A percentile compares a stretch with the other conserved stretches of the same genome.
Conservation (phyloP, 2,113 vertebrate genomes). For the Hemibagrus wyckioides region DNA sequence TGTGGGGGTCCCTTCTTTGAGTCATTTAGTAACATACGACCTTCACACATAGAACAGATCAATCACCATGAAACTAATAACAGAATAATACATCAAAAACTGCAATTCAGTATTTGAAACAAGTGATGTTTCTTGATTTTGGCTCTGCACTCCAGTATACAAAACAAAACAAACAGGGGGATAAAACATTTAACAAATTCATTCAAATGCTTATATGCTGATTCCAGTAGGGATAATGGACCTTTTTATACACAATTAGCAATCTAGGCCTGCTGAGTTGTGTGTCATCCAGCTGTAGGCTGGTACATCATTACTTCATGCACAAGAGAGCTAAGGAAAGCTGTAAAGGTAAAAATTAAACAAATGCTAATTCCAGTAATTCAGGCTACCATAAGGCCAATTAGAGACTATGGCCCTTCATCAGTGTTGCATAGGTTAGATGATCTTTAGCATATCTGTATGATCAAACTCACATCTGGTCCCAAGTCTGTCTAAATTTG, state of each 20-base stretch:
- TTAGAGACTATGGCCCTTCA: not conserved
- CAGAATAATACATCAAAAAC: not conserved
- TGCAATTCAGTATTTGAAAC: not conserved
- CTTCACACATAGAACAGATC: constrained; percentile 62
- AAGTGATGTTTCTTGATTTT: not conserved
- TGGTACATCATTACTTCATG: not conserved
- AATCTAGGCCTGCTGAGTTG: not conserved
- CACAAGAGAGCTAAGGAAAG: not conserved
- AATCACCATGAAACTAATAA: not conserved
- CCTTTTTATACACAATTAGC: not conserved
- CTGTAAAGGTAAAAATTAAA: not conserved
- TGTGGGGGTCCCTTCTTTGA: constrained; percentile 94
- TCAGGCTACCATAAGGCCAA: not conserved
- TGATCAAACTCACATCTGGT: not conserved
- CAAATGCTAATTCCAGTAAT: not conserved
- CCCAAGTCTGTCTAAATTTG: not conserved
- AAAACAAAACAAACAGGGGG: too few species aligned
- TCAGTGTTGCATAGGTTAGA: not conserved
- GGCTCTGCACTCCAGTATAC: not conserved
- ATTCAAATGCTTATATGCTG: not conserved
- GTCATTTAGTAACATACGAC: constrained; percentile 94
- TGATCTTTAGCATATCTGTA: not conserved
- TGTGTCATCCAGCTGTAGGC: not conserved
- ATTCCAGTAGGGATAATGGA: not conserved
- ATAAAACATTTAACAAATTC: not conserved